Conservation (phyloP, 2,888 invertebrate genomes). For the Metalampra italica region DNA sequence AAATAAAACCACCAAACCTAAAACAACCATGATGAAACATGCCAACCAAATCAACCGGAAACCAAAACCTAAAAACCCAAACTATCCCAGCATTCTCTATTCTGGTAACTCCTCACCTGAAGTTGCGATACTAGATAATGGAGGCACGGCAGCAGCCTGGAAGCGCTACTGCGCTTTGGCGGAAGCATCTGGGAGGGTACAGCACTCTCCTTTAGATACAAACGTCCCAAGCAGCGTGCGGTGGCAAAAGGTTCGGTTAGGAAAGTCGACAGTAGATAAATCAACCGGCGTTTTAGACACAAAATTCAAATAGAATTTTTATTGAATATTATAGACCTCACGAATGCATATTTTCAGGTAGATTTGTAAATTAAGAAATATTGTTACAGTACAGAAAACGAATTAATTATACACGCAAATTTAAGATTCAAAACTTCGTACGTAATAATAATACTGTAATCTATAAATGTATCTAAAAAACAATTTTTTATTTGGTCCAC, state of each 20-base stretch:
- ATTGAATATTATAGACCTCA: too few relatives aligned
- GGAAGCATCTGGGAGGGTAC: slow-evolving; percentile 72
- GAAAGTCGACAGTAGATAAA: background rate
- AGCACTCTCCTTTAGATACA: slow-evolving; percentile 54
- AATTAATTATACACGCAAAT: too few relatives aligned
- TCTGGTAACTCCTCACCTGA: slow-evolving; percentile 72
- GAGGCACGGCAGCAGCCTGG: slow-evolving; percentile 63
- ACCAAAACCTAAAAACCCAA: background rate
- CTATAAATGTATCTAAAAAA: too few relatives aligned
- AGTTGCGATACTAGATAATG: slow-evolving; percentile 70
- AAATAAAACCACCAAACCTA: background rate
- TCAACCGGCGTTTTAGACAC: too few relatives aligned
- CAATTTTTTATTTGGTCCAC: too few relatives aligned
- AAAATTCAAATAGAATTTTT: too few relatives aligned
- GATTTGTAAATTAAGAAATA: too few relatives aligned
- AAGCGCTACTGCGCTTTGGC: slow-evolving; percentile 63
- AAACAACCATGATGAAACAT: background rate
- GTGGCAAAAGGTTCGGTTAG: slow-evolving; percentile 15
- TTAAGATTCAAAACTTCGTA: too few relatives aligned
- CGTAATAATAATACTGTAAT: too few relatives aligned
- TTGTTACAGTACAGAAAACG: too few relatives aligned
- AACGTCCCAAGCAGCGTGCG: slow-evolving; percentile 53
- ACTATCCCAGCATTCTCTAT: slow-evolving; percentile 33
- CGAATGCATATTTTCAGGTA: too few relatives aligned
- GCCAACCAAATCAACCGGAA: background rate